A percentile compares a stretch with the other conserved stretches of the same genome.
Evolutionary conservation across 2,797 vertebrate species (phyloP).

Genomic region (Semotilus atromaculatus): DNA sequence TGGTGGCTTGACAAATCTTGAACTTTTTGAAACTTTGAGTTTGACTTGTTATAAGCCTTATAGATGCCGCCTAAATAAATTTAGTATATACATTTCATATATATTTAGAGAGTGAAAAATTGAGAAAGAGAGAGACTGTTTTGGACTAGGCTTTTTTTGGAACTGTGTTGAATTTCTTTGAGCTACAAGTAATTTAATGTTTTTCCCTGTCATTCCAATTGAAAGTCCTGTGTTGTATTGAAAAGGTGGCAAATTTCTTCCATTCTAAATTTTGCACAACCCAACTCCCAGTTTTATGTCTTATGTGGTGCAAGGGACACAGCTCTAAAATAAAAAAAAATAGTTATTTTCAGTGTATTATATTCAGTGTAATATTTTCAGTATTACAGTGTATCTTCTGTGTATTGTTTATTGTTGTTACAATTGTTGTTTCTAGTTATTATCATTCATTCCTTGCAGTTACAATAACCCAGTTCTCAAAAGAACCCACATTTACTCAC

Average conservation of each 20-base stretch:
- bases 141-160: background rate
- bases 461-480: conserved; percentile 1
- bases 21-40: background rate
- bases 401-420: background rate
- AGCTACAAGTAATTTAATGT: background rate
- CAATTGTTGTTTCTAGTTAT: background rate
- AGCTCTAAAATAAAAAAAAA: background rate
- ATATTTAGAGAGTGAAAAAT: too few species aligned
- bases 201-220: background rate
- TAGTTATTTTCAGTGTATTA: background rate
- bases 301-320: background rate
- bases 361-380: background rate
- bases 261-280: background rate
- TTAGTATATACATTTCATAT: too few species aligned
- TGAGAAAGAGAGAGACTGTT: too few species aligned
- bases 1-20: background rate
- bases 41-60: too few species aligned
- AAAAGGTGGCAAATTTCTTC: background rate
- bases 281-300: background rate
- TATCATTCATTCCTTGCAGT: background rate
- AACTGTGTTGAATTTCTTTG: background rate
- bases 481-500: conserved; percentile 19
- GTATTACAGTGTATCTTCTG: background rate
- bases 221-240: background rate
- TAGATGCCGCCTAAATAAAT: too few species aligned